Evolutionary conservation across 2,888 invertebrate species (phyloP).

Genomic region (Apamea sordens): DNA sequence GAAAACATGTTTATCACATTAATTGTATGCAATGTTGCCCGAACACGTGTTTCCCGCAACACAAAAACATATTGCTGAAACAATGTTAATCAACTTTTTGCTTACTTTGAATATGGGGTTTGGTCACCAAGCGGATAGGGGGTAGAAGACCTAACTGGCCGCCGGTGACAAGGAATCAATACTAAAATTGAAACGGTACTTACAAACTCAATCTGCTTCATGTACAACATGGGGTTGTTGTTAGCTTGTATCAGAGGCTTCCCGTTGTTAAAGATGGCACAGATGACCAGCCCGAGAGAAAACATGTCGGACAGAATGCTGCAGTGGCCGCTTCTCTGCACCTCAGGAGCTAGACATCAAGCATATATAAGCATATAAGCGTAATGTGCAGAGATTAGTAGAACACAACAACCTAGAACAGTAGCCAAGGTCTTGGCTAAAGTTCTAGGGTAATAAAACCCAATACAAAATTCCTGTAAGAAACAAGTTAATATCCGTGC

Average conservation of each 20-base stretch:
- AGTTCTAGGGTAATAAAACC: neutral
- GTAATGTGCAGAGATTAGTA: slow-evolving; percentile 4
- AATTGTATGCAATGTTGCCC: neutral
- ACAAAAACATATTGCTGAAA: neutral
- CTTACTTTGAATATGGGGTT: neutral
- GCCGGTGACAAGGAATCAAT: neutral
- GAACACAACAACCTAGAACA: neutral
- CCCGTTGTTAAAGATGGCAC: slow-evolving; percentile 97
- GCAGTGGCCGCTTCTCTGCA: slow-evolving; percentile 95
- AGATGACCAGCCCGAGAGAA: slow-evolving; percentile 98
- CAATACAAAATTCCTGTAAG: neutral
- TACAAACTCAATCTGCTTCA: slow-evolving; percentile 97
- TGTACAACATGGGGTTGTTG: slow-evolving; percentile 96
- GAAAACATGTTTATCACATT: neutral
- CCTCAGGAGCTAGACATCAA: slow-evolving; percentile 95
- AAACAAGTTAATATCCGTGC: neutral
- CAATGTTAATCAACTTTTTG: neutral
- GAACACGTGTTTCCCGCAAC: neutral
- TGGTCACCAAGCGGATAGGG: neutral
- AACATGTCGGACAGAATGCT: slow-evolving; percentile 98
- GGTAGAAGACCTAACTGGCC: neutral
- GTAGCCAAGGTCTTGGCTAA: neutral
- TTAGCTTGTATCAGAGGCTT: slow-evolving; percentile 96
- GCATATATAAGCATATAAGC: no score
- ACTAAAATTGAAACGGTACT: slow-evolving; percentile 77